Base-by-base conservation (phyloP, 2,888 invertebrate genomes). In the Eupsilia transversa region DNA sequence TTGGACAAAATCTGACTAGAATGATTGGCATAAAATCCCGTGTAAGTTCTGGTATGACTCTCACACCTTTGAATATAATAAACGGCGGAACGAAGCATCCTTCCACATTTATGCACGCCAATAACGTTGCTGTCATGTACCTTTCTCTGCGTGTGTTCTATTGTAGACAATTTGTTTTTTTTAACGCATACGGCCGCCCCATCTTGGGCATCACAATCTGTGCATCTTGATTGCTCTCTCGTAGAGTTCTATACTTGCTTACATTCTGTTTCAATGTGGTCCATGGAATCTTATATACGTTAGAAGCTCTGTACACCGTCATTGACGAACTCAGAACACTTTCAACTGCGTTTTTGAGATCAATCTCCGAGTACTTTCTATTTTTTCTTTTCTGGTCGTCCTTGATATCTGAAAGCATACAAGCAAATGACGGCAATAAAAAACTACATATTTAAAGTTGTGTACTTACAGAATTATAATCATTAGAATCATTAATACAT, bases 361-460 rank as follows among this genome's bases (percentile, higher is more conserved):
- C 27, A 12, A 63, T 27, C 27, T 41, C 27, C 5, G 38, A 63
- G 20, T 63, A 27, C 27, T 27, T 63, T 41, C 27, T 63, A 2
- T 63, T 12, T 6, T 3, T 63, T 43, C 0, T 27, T 27, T 27
- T 27, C 17, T n/a, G 17, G 5, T 61, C 60, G 10, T 61, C 33
- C 17, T 38, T 38, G n/a, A 30, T 63, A 14, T 63, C 63, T 63
- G 63, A 43, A 63, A 63, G 14, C 7, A 63, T 30, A 63, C 43
- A 30, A 43, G 27, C 63, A 63, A 43, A 30, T 43, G 14, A 43
- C 43, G 30, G 23, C 23, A 63, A 43, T 43, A 63, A 63, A 61
- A 41, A 63, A 30, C 14, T 23, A 43, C 23, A 20, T n/a, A n/a
- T 23, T 30, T 12, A 27, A 63, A 27, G 27, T 20, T 61, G 35